A percentile compares a stretch with the other conserved stretches of the same genome.
Conservation (phyloP, 1,140 invertebrate genomes). For the Heliconius congener region DNA sequence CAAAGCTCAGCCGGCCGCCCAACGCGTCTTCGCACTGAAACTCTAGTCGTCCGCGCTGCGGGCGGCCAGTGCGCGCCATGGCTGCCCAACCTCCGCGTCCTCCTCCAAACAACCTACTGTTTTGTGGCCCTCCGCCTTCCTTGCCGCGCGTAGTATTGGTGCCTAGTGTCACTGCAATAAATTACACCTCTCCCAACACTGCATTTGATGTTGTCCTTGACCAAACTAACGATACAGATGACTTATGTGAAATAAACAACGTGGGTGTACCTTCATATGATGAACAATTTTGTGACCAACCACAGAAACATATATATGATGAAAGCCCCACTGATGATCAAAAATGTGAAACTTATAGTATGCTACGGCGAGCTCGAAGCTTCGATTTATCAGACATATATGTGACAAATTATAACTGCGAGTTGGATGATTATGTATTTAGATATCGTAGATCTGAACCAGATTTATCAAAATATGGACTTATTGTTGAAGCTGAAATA, state of each 20-base stretch:
- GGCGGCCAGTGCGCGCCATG: slow-evolving; percentile 72
- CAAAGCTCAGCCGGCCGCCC: slow-evolving; percentile 75
- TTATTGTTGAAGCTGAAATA: slow-evolving; percentile 69
- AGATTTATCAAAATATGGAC: slow-evolving; percentile 72
- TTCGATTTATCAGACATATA: slow-evolving; percentile 72
- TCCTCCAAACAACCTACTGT: slow-evolving; percentile 69
- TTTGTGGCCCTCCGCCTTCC: slow-evolving; percentile 63
- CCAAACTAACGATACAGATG: slow-evolving; percentile 59
- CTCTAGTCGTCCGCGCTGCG: slow-evolving; percentile 59
- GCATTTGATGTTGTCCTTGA: slow-evolving; percentile 46
- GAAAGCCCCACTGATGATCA: slow-evolving; percentile 42
- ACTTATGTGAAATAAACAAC: slow-evolving; percentile 75
- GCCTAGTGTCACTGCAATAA: slow-evolving; percentile 50
- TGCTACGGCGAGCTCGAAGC: slow-evolving; percentile 68
- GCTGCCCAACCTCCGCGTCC: slow-evolving; percentile 77
- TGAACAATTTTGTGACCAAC: slow-evolving; percentile 49
- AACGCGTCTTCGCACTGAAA: slow-evolving; percentile 68
- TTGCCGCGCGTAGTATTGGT: slow-evolving; percentile 66
- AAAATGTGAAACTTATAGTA: slow-evolving; percentile 45
- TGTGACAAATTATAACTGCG: slow-evolving; percentile 45
- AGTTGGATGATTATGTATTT: slow-evolving; percentile 47
- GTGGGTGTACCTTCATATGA: slow-evolving; percentile 69
- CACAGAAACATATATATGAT: slow-evolving; percentile 46
- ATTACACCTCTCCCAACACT: slow-evolving; percentile 40
- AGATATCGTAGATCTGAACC: slow-evolving; percentile 68